Percentiles rank a stretch among this genome's conserved stretches.
Evolutionary conservation across 2,797 vertebrate species (phyloP).

Genomic region (Neostethus bicornis): DNA sequence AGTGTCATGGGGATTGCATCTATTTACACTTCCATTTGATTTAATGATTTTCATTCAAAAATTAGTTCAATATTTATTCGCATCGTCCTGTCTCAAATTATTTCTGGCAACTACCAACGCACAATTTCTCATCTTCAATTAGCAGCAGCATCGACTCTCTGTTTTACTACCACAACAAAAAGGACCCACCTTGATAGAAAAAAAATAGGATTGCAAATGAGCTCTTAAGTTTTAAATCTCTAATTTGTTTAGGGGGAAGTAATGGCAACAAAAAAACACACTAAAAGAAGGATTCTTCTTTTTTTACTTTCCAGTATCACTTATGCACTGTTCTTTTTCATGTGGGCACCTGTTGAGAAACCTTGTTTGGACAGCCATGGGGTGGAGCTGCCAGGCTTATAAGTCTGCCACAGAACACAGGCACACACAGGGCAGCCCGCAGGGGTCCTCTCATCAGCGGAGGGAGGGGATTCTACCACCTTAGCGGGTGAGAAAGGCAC

Average conservation of each 20-base stretch:
- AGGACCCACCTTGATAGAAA: conserved; percentile 24
- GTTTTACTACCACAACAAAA: conserved; percentile 45
- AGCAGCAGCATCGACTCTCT: conserved; percentile 56
- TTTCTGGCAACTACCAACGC: conserved; percentile 51
- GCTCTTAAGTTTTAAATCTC: conserved; percentile 61
- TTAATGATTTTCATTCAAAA: conserved; percentile 70
- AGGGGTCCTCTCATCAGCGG: conserved; percentile 82
- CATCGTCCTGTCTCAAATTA: conserved; percentile 49
- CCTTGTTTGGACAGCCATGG: conserved; percentile 88
- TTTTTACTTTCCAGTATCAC: conserved; percentile 79
- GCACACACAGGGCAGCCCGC: conserved; percentile 77
- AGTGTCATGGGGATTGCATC: conserved; percentile 56
- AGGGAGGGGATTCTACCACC: conserved; percentile 81
- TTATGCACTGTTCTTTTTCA: conserved; percentile 85
- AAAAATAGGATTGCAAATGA: conserved; percentile 30
- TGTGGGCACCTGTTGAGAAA: conserved; percentile 86
- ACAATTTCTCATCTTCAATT: conserved; percentile 54
- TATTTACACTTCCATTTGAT: conserved; percentile 66
- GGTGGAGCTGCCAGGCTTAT: conserved; percentile 86
- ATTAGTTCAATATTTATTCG: conserved; percentile 59
- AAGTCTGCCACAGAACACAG: conserved; percentile 85
- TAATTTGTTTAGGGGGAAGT: conserved; percentile 68
- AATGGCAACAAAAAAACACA: conserved; percentile 75
- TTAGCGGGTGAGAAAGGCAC: conserved; percentile 79
- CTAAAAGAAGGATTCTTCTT: conserved; percentile 75